Conservation (phyloP, 2,797 vertebrate genomes). For the Hemibagrus guttatus region DNA sequence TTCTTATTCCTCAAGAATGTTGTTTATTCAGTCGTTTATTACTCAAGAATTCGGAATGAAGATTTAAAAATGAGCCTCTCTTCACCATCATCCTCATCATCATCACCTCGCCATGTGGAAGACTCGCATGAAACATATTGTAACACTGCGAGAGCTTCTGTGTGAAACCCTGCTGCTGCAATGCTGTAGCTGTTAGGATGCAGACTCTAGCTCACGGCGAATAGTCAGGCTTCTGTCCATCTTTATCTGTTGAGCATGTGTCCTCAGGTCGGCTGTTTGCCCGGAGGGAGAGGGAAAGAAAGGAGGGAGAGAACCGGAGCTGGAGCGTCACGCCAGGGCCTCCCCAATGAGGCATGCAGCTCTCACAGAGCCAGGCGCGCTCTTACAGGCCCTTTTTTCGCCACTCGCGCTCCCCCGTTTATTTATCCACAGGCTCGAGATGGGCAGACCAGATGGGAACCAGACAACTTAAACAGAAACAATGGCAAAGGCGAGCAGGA, state of each 20-base stretch:
- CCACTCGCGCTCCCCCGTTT: conserved; percentile 70
- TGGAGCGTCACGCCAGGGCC: conserved; percentile 51
- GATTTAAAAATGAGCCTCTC: not conserved
- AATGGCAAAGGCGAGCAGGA: conserved; percentile 58
- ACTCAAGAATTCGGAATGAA: no score
- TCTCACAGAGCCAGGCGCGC: conserved; percentile 71
- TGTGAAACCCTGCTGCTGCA: not conserved
- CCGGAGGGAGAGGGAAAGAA: conserved; percentile 45
- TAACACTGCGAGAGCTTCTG: not conserved
- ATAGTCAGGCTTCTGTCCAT: conserved; percentile 37
- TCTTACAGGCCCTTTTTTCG: conserved; percentile 68
- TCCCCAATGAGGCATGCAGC: conserved; percentile 72
- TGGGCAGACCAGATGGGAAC: conserved; percentile 83
- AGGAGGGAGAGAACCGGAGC: conserved; percentile 54
- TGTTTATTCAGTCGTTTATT: not conserved
- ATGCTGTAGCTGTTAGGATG: conserved; percentile 14
- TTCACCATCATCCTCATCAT: no score
- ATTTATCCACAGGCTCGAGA: conserved; percentile 78
- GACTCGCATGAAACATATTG: not conserved
- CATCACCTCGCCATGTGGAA: not conserved
- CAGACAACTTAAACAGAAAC: conserved; percentile 73
- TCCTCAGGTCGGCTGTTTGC: conserved; percentile 51
- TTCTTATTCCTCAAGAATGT: not conserved
- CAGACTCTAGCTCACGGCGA: not conserved
- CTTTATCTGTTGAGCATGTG: conserved; percentile 59